Evolutionary conservation across 1,140 invertebrate species (phyloP), one percentile per base, ranked within the genome.

Genomic region (Nomia melanderi): DNA sequence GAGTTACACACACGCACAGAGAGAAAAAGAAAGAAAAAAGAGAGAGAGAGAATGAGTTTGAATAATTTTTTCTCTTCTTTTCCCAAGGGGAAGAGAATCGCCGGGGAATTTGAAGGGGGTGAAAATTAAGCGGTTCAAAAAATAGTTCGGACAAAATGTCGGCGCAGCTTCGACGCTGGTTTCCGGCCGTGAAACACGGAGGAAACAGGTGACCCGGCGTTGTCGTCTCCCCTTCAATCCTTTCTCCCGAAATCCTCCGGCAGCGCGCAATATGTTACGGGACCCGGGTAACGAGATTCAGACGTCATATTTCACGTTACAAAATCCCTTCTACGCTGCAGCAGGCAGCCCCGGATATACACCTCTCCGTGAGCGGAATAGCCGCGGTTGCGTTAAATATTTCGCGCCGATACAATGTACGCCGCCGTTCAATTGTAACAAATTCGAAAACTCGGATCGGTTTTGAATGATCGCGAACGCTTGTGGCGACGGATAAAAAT

Each of bases 211-310:
- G 27, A 8, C 0, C n/a, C 5, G 39, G 14, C 54, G 29, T 56
- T 14, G 25, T 29, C 56, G 44, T 23, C 47, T 6, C 25, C 14
- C 14, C 56, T 20, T 57, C 56, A 20, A 57, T 31, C 29, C 56
- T 31, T 57, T 20, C 47, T 5, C 29, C 27, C 12, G 4, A 31
- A 31, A 57, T 57, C 56, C 56, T 57, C 56, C 29, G 17, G 27
- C 56, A 57, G 31, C 56, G 56, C 56, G 29, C 56, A 31, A 31
- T 57, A 57, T 31, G 56, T 57, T 31, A 31, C 56, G 56, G 27
- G 56, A 57, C 54, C 27, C 54, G 23, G 27, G 56, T 57, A 31
- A 57, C 27, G 56, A 57, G 56, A 57, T 57, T 57, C 56, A 57
- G 29, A 57, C 56, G 56, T 57, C 56, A 20, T 57, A 57, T 57